Evolutionary conservation across 1,140 invertebrate genomes (phyloP), one percentile per base, ranked within the genome.

Genomic region (Scylla paramamosain): DNA sequence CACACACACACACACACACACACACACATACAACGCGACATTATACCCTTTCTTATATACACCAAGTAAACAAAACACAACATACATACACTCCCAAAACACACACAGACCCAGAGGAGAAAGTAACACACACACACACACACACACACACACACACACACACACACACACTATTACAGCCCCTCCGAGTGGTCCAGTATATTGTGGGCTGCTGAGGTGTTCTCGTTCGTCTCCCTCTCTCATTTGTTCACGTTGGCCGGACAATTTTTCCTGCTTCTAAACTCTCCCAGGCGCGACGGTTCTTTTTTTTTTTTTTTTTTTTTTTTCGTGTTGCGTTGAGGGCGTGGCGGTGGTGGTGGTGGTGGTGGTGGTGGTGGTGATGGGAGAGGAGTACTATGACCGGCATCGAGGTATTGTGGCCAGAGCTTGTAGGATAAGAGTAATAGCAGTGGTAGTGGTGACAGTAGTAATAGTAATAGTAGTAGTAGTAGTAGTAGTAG

Each of bases 201-300:
- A 91, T 29, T 91, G 46, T 4, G 39, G 88, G 6, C 7, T n/a
- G 25, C 25, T 7, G 16, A 39, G 45, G 7, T 48, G 45, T n/a
- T 46, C 46, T 91, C 89, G 39, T 90, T 45, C 48, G 8, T 91
- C 89, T 59, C 39, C 16, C 48, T 59, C 46, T 16, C 16, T 16
- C 89, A 91, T 91, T 91, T 91, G 89, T 91, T 59, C 89, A 91
- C 48, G 89, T 59, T 91, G n/a, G 89, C 8, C 16, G 89, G 25
- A 59, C 28, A 91, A 91, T 91, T 91, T 91, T 91, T 91, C 89
- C 8, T 91, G 46, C 59, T 91, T 59, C 48, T 32, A 59, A 39
- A 59, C 46, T 91, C 31, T n/a, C 46, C n/a, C 89, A 28, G 29
- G 4, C 46, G 0, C 45, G 39, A 77, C 67, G 6, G 6, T 45